A percentile compares a stretch with the other conserved stretches of the same genome.
These are phyloP conservation scores for Julus scanicus DNA, from an alignment of 2,888 invertebrate genomes.

Conservation along the genomic window DNA sequence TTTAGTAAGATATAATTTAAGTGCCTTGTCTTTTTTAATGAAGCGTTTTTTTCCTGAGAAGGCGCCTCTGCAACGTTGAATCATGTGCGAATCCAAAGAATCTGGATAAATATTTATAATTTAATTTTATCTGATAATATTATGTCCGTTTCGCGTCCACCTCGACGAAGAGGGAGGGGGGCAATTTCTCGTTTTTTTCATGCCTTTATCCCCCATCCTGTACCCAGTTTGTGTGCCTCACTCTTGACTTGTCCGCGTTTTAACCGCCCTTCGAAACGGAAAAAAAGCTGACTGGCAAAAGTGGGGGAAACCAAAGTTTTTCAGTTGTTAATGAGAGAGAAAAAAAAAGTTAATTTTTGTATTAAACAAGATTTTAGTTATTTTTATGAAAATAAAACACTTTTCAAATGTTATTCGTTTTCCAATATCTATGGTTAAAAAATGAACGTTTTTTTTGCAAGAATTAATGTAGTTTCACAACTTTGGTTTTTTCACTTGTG, in stretches of 20 bases:
- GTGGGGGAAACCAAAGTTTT: not conserved
- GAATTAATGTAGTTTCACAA: not conserved
- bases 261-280: not conserved
- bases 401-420: too few species aligned
- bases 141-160: not conserved
- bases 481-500: not conserved
- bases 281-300: not conserved
- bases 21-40: constrained; percentile 44
- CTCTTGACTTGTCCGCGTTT: not conserved
- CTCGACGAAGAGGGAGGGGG: not conserved
- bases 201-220: not conserved
- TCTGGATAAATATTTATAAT: constrained; percentile 27
- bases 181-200: not conserved
- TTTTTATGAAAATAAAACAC: too few species aligned
- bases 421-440: too few species aligned
- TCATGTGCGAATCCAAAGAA: constrained; percentile 33
- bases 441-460: too few species aligned
- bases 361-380: too few species aligned
- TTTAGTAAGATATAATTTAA: constrained; percentile 50
- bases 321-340: too few species aligned
- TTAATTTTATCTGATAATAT: constrained; percentile 31
- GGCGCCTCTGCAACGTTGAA: constrained; percentile 4
- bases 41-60: not conserved
- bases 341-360: too few species aligned
- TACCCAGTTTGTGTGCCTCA: not conserved